Conservation (phyloP, 2,797 vertebrate genomes). For the Myotis daubentonii region DNA sequence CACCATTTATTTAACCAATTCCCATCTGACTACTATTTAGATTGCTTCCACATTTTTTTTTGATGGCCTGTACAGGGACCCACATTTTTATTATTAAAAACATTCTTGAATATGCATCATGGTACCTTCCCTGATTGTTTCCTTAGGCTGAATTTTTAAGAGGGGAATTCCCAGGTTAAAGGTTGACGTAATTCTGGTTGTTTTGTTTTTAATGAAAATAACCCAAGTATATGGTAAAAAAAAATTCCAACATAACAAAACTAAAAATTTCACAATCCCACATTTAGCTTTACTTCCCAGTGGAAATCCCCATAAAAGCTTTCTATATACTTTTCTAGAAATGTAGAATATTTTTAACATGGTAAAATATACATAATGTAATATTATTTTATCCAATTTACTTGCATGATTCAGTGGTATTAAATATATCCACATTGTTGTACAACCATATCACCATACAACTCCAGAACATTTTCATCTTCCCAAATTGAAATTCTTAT, state of each 20-base stretch:
- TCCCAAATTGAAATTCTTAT: background rate
- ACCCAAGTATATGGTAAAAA: background rate
- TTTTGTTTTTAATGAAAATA: slow-evolving; percentile 62
- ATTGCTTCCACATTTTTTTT: background rate
- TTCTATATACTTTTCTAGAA: slow-evolving; percentile 3
- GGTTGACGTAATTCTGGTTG: slow-evolving; percentile 17
- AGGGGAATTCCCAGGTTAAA: slow-evolving; percentile 52
- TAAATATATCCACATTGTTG: background rate
- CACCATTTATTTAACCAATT: background rate
- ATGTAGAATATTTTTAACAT: slow-evolving; percentile 1
- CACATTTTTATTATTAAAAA: slow-evolving; percentile 37
- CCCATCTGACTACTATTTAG: slow-evolving; percentile 18
- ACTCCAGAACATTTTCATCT: background rate
- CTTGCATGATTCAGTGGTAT: background rate
- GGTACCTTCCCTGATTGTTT: slow-evolving; percentile 40
- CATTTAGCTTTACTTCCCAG: slow-evolving; percentile 26
- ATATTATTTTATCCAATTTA: background rate
- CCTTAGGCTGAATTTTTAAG: slow-evolving; percentile 44
- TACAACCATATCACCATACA: background rate
- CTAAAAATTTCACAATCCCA: slow-evolving; percentile 18
- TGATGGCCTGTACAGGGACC: too few relatives aligned
- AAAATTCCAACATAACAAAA: slow-evolving; percentile 40
- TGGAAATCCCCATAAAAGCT: slow-evolving; percentile 55
- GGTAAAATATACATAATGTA: background rate
- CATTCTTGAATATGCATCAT: background rate